Conservation (phyloP, 2,888 invertebrate species). For the Catonia carolina region DNA sequence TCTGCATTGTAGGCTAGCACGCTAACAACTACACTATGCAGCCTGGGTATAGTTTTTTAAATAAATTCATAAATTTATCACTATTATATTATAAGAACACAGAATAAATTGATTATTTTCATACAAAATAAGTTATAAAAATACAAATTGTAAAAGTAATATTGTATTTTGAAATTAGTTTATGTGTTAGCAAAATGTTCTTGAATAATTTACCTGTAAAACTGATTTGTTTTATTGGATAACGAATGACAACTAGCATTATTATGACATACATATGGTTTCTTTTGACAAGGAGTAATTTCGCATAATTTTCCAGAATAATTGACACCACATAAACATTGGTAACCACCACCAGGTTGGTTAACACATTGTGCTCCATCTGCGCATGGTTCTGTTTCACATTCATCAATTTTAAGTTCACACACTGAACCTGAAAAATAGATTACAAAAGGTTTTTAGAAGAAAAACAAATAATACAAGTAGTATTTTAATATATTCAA, state of each 20-base stretch:
- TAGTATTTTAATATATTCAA: neutral
- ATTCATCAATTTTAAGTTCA: conserved; percentile 47
- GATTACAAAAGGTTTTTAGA: no score
- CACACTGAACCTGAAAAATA: conserved; percentile 45
- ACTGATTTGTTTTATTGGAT: conserved; percentile 7
- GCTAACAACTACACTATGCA: no score
- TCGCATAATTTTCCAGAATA: conserved; percentile 50
- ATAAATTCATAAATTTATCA: no score
- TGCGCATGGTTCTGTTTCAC: conserved; percentile 44
- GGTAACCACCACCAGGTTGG: conserved; percentile 41
- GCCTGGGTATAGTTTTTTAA: no score
- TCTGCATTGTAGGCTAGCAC: no score
- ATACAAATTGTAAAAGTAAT: no score
- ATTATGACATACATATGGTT: conserved; percentile 49
- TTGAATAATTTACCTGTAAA: no score
- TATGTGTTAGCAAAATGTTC: no score
- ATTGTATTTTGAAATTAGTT: no score
- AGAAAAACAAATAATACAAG: neutral
- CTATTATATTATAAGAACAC: no score
- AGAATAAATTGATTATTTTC: no score
- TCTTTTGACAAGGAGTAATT: conserved; percentile 48
- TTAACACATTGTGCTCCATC: conserved; percentile 45
- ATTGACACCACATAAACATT: conserved; percentile 47
- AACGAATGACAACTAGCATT: conserved; percentile 37
- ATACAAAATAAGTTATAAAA: no score